Evolutionary conservation across 2,113 vertebrate species (phyloP), one percentile per base, ranked within the genome.

Genomic region (Brachypteracias leptosomus): DNA sequence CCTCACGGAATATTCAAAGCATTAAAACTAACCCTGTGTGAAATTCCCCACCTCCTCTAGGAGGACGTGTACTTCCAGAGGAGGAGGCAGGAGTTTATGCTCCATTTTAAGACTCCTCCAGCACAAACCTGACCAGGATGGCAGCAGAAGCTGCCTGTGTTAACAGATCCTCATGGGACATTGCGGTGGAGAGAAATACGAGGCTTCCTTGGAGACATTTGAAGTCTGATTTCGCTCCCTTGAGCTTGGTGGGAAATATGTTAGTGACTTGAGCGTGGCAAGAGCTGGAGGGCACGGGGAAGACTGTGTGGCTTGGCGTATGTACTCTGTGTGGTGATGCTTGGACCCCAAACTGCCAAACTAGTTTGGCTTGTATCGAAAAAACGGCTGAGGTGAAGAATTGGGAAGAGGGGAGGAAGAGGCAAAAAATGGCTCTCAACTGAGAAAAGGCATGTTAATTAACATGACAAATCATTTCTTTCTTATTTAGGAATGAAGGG

Each of bases 21-120:
- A 88, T 95, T 96, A 96, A 97, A 96, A 85, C 88, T 95, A 94
- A 87, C 65, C 84, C 88, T 42, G 83, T 93, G 92, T 96, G 94
- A 96, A 96, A 94, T 96, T 82, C 49, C 88, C 58, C 80, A 72
- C 51, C 9, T 81, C 66, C 71, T 93, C 91, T 9, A 85, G 91
- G 74, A 81, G 86, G 74, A 87, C 1, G 1, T 18, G 55, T 31
- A 47, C 89, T 78, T 88, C 75, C 66, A 88, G 74, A 25, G 82
- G 82, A 92, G 70, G 68, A 93, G 44, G 73, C 54, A 73, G 88
- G 73, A 94, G 77, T 93, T 96, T 95, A 97, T 97, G 80, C 90
- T 95, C 92, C 49, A 0, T 97, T 96, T 96, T 92, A 96, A 94
- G 83, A 54, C 80, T 94, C 73, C 75, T 91, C 5, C 4, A 93